A percentile compares a stretch with the other conserved stretches of the same genome.
These are phyloP conservation scores for Tarsius wallacei DNA, from an alignment of 2,797 vertebrate species.

Conservation along the genomic window DNA sequence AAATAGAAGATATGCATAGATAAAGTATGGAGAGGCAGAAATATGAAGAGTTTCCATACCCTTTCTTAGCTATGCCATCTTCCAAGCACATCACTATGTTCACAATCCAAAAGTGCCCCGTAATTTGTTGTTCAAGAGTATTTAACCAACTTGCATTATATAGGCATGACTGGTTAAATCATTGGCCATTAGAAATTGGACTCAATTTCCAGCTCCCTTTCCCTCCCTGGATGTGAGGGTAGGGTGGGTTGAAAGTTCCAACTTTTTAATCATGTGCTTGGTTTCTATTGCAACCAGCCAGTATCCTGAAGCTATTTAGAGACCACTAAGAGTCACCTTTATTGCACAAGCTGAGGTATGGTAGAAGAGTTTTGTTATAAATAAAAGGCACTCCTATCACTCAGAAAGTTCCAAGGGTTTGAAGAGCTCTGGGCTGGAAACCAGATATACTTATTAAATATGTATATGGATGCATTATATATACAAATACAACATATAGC, in stretches of 20 bases:
- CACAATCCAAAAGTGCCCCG: background rate
- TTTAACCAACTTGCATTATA: background rate
- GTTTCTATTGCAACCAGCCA: background rate
- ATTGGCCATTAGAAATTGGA: background rate
- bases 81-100: background rate
- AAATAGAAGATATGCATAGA: background rate
- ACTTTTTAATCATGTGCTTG: background rate
- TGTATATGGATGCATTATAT: background rate
- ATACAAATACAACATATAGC: background rate
- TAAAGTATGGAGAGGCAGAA: background rate
- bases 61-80: background rate
- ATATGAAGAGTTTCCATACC: background rate
- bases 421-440: background rate
- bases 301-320: background rate
- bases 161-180: background rate
- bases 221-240: background rate
- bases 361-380: background rate
- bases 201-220: background rate
- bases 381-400: background rate
- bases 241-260: background rate
- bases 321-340: background rate
- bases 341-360: background rate
- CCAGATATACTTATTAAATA: background rate
- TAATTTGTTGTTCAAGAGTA: conserved; percentile 4
- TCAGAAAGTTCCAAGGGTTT: background rate